These are phyloP conservation scores for Crocodylus rhombifer DNA, from an alignment of 2,797 vertebrate species.

Conservation along the genomic window DNA sequence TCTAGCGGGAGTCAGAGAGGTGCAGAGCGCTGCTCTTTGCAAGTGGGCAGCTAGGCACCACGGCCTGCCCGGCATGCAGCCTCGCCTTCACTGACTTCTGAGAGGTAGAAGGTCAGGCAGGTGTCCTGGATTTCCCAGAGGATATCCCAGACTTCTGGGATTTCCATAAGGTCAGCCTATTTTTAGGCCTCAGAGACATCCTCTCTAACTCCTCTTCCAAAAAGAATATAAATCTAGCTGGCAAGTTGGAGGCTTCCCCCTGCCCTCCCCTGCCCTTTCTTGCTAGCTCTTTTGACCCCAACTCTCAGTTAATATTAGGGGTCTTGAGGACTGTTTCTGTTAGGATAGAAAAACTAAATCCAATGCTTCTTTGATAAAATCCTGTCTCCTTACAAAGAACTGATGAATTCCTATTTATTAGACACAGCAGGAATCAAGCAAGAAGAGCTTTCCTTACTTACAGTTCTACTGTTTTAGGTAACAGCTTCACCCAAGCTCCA, in stretches of 20 bases:
- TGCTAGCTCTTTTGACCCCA: neutral
- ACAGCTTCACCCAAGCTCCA: neutral
- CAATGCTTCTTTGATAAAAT: neutral
- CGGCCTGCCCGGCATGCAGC: too few species aligned
- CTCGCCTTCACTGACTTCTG: too few species aligned
- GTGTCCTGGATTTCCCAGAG: too few species aligned
- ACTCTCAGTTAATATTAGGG: neutral
- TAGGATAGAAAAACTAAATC: neutral
- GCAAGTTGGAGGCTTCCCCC: neutral
- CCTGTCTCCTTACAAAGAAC: neutral
- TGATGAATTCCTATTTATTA: neutral
- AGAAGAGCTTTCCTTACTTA: neutral
- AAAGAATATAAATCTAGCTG: neutral
- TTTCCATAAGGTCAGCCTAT: neutral
- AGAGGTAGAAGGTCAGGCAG: too few species aligned
- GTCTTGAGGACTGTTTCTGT: neutral
- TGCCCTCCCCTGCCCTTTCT: neutral
- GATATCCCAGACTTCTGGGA: too few species aligned
- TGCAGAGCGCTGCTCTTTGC: too few species aligned
- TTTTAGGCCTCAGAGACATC: neutral
- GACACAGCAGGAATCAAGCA: neutral
- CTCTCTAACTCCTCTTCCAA: neutral
- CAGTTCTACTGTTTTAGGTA: neutral
- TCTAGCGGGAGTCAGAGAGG: too few species aligned
- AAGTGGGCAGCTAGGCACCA: too few species aligned